Conservation (phyloP, 2,888 invertebrate species). For the Acronicta psi region DNA sequence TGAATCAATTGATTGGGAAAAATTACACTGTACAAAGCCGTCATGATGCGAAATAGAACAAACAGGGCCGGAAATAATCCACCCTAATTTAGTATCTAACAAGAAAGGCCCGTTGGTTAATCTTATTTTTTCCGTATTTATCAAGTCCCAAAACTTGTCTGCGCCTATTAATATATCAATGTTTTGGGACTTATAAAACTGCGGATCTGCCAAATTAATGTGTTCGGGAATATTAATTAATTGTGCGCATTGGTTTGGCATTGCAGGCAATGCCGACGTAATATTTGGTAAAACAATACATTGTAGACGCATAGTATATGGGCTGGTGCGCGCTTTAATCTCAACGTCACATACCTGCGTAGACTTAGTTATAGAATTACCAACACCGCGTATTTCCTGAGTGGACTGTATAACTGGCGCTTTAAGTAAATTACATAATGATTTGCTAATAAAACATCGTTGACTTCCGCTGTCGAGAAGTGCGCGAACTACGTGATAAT, state of each 20-base stretch:
- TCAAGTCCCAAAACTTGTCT: conserved; percentile 29
- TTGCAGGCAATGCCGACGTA: conserved; percentile 22
- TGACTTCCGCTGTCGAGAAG: conserved; percentile 51
- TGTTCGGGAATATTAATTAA: conserved; percentile 8
- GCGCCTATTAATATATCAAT: conserved; percentile 32
- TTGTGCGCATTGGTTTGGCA: conserved; percentile 23
- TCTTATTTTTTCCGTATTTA: conserved; percentile 24
- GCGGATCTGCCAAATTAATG: conserved; percentile 4
- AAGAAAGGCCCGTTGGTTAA: conserved; percentile 44
- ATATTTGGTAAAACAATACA: conserved; percentile 4
- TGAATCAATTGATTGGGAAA: conserved; percentile 21
- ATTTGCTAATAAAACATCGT: conserved; percentile 44
- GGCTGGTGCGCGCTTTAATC: conserved; percentile 4
- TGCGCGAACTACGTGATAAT: conserved; percentile 28
- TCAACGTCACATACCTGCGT: conserved; percentile 15
- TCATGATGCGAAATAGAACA: not conserved
- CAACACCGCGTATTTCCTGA: conserved; percentile 39
- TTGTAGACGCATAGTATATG: conserved; percentile 7
- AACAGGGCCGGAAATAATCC: conserved; percentile 48
- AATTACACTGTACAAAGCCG: conserved; percentile 33
- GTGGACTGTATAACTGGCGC: conserved; percentile 48
- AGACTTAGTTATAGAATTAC: conserved; percentile 37
- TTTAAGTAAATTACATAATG: conserved; percentile 38
- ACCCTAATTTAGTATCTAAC: conserved; percentile 47
- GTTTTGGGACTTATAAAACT: conserved; percentile 31